These are phyloP conservation scores for Eilema depressum DNA, from an alignment of 2,888 invertebrate species.

Conservation along the genomic window DNA sequence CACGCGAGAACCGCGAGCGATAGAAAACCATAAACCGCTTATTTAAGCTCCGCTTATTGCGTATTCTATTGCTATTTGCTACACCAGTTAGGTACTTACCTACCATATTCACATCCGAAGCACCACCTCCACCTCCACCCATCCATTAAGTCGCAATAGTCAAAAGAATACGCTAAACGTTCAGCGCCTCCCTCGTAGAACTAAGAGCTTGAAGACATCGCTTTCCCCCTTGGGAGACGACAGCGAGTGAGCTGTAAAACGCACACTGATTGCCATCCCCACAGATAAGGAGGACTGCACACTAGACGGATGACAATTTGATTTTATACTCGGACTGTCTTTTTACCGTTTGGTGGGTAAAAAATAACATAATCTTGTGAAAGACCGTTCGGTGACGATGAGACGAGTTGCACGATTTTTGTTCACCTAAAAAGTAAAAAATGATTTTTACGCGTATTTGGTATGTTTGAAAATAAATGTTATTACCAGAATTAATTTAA, in stretches of 20 bases:
- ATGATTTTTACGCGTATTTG: no score
- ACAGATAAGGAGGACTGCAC: not conserved
- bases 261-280: slow-evolving; percentile 22
- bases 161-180: slow-evolving; percentile 5
- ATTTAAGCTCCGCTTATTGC: not conserved
- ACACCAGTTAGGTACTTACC: no score
- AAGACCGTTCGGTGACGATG: no score
- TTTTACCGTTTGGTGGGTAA: no score
- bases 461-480: no score
- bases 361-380: no score
- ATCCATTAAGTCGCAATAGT: not conserved
- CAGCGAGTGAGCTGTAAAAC: slow-evolving; percentile 21
- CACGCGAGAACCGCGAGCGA: no score
- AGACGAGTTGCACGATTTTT: no score
- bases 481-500: no score
- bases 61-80: not conserved
- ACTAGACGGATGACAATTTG: not conserved
- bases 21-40: not conserved
- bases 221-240: slow-evolving; percentile 7
- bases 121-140: not conserved
- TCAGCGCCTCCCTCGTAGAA: not conserved
- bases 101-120: not conserved
- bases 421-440: no score
- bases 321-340: no score
- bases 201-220: slow-evolving; percentile 12